These are phyloP conservation scores for Merops nubicus DNA, from an alignment of 2,113 vertebrate species.

Conservation along the genomic window DNA sequence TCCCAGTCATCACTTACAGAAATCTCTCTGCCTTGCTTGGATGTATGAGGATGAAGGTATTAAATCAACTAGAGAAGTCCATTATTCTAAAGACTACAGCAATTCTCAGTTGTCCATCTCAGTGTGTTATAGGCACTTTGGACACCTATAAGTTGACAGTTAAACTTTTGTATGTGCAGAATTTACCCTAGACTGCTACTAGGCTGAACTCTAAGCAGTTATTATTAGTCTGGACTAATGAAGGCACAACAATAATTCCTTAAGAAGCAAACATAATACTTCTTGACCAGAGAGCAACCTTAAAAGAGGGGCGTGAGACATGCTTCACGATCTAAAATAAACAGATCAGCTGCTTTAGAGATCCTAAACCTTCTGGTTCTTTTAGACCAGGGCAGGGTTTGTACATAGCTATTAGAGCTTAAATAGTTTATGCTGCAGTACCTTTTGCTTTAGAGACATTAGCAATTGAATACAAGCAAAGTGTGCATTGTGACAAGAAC, in stretches of 20 bases:
- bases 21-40: neutral
- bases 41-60: neutral
- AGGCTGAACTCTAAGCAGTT: neutral
- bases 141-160: neutral
- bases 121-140: neutral
- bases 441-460: neutral
- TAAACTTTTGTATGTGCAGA: neutral
- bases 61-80: neutral
- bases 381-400: neutral
- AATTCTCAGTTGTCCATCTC: neutral
- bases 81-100: neutral
- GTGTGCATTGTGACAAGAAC: neutral
- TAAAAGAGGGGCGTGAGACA: neutral
- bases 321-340: neutral
- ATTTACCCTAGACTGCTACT: neutral
- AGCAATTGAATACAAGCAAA: neutral
- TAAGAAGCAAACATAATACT: neutral
- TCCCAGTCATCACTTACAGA: accelerated
- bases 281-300: neutral
- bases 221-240: neutral
- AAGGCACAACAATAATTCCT: neutral
- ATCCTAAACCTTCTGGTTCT: neutral
- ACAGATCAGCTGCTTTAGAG: neutral
- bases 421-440: neutral
- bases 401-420: neutral